phyloP scores from a whole-genome alignment of 2,888 invertebrate species.

The Melipona bicolor region DNA sequence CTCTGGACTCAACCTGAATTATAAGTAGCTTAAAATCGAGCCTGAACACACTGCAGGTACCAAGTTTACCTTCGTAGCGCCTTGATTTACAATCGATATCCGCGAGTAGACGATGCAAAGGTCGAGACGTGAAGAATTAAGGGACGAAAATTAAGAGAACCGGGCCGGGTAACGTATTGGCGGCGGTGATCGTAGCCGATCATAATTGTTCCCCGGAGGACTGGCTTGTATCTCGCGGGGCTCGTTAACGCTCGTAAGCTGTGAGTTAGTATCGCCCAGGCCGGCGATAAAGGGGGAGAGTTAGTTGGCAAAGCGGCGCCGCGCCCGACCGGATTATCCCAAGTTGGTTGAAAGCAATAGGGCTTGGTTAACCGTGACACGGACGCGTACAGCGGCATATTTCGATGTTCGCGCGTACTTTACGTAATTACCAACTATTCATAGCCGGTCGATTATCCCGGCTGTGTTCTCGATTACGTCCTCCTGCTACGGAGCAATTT shows the following conservation, averaged over 20 bases:
- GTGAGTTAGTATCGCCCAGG: constrained; percentile 69
- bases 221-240: constrained; percentile 49
- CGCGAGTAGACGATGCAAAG: neutral
- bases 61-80: no score
- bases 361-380: constrained; percentile 63
- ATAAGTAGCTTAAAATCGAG: no score
- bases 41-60: no score
- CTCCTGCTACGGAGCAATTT: constrained; percentile 18
- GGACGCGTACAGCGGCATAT: constrained; percentile 46
- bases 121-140: neutral
- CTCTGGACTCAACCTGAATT: no score
- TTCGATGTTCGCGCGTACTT: constrained; percentile 57
- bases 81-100: no score
- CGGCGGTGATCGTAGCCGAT: constrained; percentile 50
- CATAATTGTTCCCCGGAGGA: constrained; percentile 49
- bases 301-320: constrained; percentile 69
- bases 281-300: constrained; percentile 73
- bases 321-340: constrained; percentile 74
- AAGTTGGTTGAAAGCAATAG: constrained; percentile 75
- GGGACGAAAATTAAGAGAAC: neutral
- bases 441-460: constrained; percentile 48
- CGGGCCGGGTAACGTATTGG: neutral
- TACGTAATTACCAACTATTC: constrained; percentile 57
- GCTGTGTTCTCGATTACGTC: constrained; percentile 45
- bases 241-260: constrained; percentile 69